Conservation (phyloP, 2,797 vertebrate species). For the Champsocephalus esox region DNA sequence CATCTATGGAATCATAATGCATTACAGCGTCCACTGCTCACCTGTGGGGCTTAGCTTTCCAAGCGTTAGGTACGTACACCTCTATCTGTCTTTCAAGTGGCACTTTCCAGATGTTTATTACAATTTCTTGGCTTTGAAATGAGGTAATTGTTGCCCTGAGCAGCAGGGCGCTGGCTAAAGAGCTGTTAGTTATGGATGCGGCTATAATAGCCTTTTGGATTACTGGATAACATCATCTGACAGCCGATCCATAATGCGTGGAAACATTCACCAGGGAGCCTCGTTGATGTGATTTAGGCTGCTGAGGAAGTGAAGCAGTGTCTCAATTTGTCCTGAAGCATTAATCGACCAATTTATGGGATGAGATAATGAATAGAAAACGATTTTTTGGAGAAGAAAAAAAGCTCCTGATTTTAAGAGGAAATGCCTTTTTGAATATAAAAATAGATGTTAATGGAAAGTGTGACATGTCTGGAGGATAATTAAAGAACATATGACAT, state of each 20-base stretch:
- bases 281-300: conserved; percentile 53
- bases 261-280: conserved; percentile 57
- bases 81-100: background rate
- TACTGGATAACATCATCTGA: conserved; percentile 53
- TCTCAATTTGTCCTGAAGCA: conserved; percentile 34
- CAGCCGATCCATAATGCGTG: conserved; percentile 53
- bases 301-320: conserved; percentile 19
- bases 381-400: background rate
- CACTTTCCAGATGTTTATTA: conserved; percentile 17
- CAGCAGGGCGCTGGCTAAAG: conserved; percentile 1
- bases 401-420: background rate
- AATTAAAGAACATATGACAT: too few species aligned
- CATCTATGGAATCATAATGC: conserved; percentile 95
- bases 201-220: conserved; percentile 43
- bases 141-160: background rate
- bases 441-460: background rate
- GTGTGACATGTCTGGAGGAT: background rate
- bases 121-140: background rate
- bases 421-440: background rate
- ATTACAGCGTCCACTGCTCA: conserved; percentile 91
- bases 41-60: conserved; percentile 91
- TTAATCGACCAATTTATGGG: conserved; percentile 20
- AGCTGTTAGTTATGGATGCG: conserved; percentile 19
- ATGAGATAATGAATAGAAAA: conserved; percentile 45
- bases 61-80: conserved; percentile 88